Evolutionary conservation across 2,113 vertebrate genomes (phyloP).

Genomic region (Sciurus niger): DNA sequence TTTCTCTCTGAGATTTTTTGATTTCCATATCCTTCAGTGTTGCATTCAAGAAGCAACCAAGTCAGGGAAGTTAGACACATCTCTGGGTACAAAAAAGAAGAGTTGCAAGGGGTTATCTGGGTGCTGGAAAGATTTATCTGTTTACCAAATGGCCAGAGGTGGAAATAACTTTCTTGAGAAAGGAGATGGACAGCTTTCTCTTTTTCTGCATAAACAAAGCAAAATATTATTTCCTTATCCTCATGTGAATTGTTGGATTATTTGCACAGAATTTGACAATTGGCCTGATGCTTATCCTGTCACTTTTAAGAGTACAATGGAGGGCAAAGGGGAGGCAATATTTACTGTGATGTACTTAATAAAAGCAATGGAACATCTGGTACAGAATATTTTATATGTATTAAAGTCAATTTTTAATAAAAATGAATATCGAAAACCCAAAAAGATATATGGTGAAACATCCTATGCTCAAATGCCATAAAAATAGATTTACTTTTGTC

Average conservation of each 20-base stretch:
- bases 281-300: background rate
- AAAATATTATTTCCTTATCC: background rate
- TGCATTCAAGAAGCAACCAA: background rate
- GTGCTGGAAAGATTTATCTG: background rate
- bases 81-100: background rate
- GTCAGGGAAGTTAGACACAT: background rate
- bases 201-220: background rate
- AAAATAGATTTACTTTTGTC: background rate
- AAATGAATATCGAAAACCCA: background rate
- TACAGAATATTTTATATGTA: background rate
- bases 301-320: background rate
- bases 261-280: background rate
- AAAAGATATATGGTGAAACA: background rate
- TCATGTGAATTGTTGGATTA: background rate
- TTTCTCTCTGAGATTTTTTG: no score
- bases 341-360: background rate
- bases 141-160: background rate
- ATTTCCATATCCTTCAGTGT: no score
- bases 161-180: background rate
- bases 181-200: background rate
- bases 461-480: background rate
- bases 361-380: background rate
- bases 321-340: background rate
- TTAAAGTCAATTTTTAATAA: slow-evolving; percentile 28
- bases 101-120: background rate